phyloP scores from a whole-genome alignment of 1,140 invertebrate genomes.

The Caenorhabditis brenneri region DNA sequence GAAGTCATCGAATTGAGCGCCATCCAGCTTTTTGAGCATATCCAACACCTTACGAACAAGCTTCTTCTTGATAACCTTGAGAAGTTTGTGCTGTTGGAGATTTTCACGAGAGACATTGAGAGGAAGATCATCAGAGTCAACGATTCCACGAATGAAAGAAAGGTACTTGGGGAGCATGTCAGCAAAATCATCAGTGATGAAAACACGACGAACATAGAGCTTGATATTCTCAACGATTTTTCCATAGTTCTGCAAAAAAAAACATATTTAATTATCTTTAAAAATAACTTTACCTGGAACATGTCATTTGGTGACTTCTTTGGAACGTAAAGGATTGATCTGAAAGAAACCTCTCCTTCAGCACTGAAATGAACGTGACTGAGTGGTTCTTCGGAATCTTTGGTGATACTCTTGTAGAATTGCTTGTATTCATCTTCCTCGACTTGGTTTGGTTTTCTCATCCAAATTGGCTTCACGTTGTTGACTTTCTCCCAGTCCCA shows the following conservation, averaged over 20 bases:
- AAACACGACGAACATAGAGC: slow-evolving; percentile 92
- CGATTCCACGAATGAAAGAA: slow-evolving; percentile 90
- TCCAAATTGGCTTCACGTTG: slow-evolving; percentile 96
- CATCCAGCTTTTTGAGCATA: slow-evolving; percentile 88
- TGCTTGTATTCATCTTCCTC: slow-evolving; percentile 86
- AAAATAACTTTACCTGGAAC: slow-evolving; percentile 78
- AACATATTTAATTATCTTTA: background rate
- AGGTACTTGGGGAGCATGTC: slow-evolving; percentile 99
- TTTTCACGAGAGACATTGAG: slow-evolving; percentile 97
- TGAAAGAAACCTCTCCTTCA: slow-evolving; percentile 98
- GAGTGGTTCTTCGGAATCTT: slow-evolving; percentile 85
- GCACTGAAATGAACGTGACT: slow-evolving; percentile 88
- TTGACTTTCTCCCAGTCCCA: slow-evolving; percentile 99
- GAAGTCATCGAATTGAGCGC: slow-evolving; percentile 89
- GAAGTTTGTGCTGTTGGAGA: slow-evolving; percentile 92
- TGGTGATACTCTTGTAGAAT: slow-evolving; percentile 92
- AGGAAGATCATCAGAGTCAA: slow-evolving; percentile 98
- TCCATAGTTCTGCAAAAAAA: slow-evolving; percentile 79
- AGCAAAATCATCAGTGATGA: slow-evolving; percentile 99
- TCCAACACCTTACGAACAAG: slow-evolving; percentile 96
- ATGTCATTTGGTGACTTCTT: slow-evolving; percentile 85
- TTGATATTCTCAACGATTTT: slow-evolving; percentile 73
- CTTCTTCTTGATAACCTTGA: slow-evolving; percentile 99
- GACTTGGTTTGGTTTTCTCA: slow-evolving; percentile 85
- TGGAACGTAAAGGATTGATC: slow-evolving; percentile 90